Conservation (phyloP, 2,888 invertebrate species). For the Myopa testacea region DNA sequence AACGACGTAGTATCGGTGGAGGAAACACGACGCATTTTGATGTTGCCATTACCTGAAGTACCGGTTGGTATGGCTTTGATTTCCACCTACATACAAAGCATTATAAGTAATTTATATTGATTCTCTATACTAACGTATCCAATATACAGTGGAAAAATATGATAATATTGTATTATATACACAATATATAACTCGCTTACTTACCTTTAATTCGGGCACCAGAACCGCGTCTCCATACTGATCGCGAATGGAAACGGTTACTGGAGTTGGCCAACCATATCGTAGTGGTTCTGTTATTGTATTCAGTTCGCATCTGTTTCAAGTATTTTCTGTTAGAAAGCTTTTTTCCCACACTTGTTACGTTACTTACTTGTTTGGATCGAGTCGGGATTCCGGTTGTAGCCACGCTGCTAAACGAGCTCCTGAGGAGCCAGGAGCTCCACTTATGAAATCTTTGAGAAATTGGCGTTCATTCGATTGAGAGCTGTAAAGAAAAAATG, state of each 20-base stretch:
- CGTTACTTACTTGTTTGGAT: slow-evolving; percentile 73
- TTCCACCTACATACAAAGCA: slow-evolving; percentile 57
- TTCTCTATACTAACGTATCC: too few species aligned
- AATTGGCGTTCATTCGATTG: slow-evolving; percentile 93
- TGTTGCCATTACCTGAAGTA: slow-evolving; percentile 59
- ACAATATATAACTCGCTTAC: slow-evolving; percentile 45
- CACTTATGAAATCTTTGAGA: slow-evolving; percentile 90
- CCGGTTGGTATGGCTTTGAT: slow-evolving; percentile 68
- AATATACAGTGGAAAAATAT: background rate
- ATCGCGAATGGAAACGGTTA: slow-evolving; percentile 86
- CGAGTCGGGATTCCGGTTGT: slow-evolving; percentile 91
- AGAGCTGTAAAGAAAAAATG: slow-evolving; percentile 71
- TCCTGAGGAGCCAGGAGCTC: slow-evolving; percentile 86
- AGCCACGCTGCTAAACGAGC: slow-evolving; percentile 95
- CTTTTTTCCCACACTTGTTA: background rate
- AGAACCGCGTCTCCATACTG: slow-evolving; percentile 92
- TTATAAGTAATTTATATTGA: background rate
- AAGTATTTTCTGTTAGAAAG: slow-evolving; percentile 52
- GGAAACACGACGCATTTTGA: slow-evolving; percentile 63
- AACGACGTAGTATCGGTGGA: slow-evolving; percentile 56
- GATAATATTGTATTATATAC: too few species aligned
- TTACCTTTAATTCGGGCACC: slow-evolving; percentile 86
- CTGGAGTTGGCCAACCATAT: slow-evolving; percentile 86
- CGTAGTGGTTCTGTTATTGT: slow-evolving; percentile 78
- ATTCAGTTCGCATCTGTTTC: slow-evolving; percentile 81